Percentiles rank a stretch among this genome's conserved stretches.
Conservation (phyloP, 1,140 invertebrate species). For the Medauroidea extradentata region DNA sequence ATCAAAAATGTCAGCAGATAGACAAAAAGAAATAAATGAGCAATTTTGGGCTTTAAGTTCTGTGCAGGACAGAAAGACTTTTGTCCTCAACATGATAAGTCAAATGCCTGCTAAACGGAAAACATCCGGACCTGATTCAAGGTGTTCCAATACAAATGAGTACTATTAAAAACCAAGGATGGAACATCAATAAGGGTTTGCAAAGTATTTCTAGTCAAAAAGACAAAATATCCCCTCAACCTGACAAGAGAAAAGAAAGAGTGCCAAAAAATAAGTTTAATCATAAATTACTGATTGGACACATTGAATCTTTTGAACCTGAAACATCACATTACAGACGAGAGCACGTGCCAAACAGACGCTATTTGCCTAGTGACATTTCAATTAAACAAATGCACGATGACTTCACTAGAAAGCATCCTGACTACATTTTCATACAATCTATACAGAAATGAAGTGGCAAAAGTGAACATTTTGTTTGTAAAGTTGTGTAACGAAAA, state of each 20-base stretch:
- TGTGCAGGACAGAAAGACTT: too few relatives aligned
- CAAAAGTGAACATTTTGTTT: constrained; percentile 19
- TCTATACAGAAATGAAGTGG: constrained; percentile 11
- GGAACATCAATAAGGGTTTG: constrained; percentile 12
- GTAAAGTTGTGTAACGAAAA: constrained; percentile 18
- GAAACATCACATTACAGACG: constrained; percentile 22
- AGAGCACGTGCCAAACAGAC: constrained; percentile 20
- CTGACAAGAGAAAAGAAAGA: neutral
- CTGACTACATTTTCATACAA: constrained; percentile 17
- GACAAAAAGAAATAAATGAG: too few relatives aligned
- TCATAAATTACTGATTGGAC: constrained; percentile 5
- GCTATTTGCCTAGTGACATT: constrained; percentile 22
- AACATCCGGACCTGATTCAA: too few relatives aligned
- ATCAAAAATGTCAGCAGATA: too few relatives aligned
- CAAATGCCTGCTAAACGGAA: too few relatives aligned
- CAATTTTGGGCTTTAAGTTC: too few relatives aligned
- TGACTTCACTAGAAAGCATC: constrained; percentile 20
- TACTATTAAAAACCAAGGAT: constrained; percentile 8
- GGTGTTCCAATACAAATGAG: constrained; percentile 5
- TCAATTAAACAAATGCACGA: constrained; percentile 18
- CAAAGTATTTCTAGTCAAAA: constrained; percentile 11
- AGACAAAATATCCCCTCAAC: neutral
- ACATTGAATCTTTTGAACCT: constrained; percentile 20
- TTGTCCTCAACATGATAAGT: too few relatives aligned
- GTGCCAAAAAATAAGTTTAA: neutral